Evolutionary conservation across 2,113 vertebrate genomes (phyloP), one percentile per base, ranked within the genome.

Genomic region (Gnathochromis pfefferi): DNA sequence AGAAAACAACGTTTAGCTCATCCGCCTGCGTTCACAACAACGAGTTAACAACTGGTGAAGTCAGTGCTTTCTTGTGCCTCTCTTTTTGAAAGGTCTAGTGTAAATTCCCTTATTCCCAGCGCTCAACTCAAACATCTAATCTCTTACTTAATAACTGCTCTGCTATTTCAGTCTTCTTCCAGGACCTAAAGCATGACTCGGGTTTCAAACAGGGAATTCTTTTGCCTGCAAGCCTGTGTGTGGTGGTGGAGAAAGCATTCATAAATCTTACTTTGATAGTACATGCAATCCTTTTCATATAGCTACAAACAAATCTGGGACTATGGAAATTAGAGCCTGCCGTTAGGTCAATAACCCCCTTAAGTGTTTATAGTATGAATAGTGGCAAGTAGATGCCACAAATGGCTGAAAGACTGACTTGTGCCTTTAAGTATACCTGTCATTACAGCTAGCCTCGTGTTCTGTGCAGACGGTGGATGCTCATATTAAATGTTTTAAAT

Each of bases 101-200:
- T 47, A 47, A 31, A 47, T 73, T 26, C 53, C 53, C n/a, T 78
- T 45, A 45, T 7, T 87, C 88, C 83, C 88, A 54, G 83, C 73
- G 35, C 42, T 87, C 5, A 31, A 75, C 80, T 54, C 81, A 19
- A 17, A 80, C n/a, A 51, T 54, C 28, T 75, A 8, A 3, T 5
- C 31, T 58, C 35, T 54, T 28, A 40, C 14, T 83, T 86, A 40
- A 78, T 86, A 54, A 78, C 82, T 4, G 12, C 38, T 47, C 53
- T 92, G 82, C 57, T 84, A 85, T 80, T 58, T 3, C 87, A 83
- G 87, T 75, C 86, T 80, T 89, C 82, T 81, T 91, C n/a, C 9
- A 1, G 12, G 80, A 63, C 49, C 80, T 8, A 88, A 87, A 33
- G 42, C 80, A 7, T 0, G 2, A 80, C 86, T 94, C 89, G 2